A percentile compares a stretch with the other conserved stretches of the same genome.
phyloP scores from a whole-genome alignment of 2,113 vertebrate genomes.

The Ranitomeya variabilis region DNA sequence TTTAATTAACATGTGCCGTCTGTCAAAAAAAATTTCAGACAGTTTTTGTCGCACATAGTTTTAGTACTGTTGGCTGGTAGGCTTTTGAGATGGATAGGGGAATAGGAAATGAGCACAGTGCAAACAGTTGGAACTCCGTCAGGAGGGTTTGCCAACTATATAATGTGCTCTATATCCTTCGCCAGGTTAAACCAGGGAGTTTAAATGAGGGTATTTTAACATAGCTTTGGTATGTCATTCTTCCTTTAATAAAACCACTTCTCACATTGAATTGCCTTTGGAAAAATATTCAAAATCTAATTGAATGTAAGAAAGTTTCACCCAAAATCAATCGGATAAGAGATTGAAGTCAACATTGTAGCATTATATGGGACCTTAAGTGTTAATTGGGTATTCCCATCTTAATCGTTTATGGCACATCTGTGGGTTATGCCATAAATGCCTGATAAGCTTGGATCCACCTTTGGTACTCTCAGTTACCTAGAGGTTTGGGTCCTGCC shows the following conservation, averaged over 20 bases:
- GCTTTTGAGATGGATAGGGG: background rate
- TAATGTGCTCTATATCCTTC: constrained; percentile 36
- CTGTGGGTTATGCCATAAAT: too few relatives aligned
- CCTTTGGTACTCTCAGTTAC: too few relatives aligned
- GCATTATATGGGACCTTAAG: too few relatives aligned
- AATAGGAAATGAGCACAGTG: constrained; percentile 24
- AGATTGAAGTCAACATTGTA: too few relatives aligned
- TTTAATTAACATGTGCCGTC: constrained; percentile 14
- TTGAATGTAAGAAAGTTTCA: background rate
- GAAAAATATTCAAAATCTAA: constrained; percentile 10
- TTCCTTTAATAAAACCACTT: background rate
- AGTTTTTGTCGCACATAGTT: constrained; percentile 25
- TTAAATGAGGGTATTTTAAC: constrained; percentile 35
- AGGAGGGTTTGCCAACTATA: constrained; percentile 21
- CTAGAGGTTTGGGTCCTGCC: too few relatives aligned
- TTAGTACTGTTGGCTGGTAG: background rate
- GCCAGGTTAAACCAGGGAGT: constrained; percentile 16
- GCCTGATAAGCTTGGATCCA: too few relatives aligned
- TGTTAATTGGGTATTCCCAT: too few relatives aligned
- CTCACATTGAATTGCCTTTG: background rate
- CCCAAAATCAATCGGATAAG: background rate
- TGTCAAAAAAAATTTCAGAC: constrained; percentile 6
- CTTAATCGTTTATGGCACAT: too few relatives aligned
- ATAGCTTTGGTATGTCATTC: constrained; percentile 18
- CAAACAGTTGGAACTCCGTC: constrained; percentile 38